phyloP scores from a whole-genome alignment of 30 jellyfish, hydroid and myxozoan genomes.

The Hydractinia echinata region DNA sequence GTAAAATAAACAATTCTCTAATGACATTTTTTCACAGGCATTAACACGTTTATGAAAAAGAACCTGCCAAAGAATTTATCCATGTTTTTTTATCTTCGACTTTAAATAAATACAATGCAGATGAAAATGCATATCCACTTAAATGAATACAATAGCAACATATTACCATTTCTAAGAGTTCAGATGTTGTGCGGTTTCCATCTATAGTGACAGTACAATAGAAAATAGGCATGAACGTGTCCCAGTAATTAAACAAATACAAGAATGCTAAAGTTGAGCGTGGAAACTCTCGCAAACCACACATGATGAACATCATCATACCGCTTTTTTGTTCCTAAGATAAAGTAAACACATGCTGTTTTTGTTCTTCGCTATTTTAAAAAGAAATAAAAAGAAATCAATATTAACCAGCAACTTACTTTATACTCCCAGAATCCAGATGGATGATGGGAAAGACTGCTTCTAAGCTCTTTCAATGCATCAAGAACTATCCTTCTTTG shows the following conservation, averaged over 20 bases:
- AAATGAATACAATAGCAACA: background rate
- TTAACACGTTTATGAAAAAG: too few relatives aligned
- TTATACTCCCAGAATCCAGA: conserved; percentile 79
- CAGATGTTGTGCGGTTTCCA: background rate
- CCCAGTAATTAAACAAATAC: conserved; percentile 67
- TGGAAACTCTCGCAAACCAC: conserved; percentile 90
- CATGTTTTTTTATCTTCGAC: too few relatives aligned
- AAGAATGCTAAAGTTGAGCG: conserved; percentile 66
- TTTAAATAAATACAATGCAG: too few relatives aligned
- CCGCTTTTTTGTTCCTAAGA: conserved; percentile 78
- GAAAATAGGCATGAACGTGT: conserved; percentile 63
- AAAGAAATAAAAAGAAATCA: background rate
- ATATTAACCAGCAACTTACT: conserved; percentile 39
- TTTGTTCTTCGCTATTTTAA: background rate
- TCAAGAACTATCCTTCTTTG: conserved; percentile 65
- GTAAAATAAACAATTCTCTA: too few relatives aligned
- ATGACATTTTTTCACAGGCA: too few relatives aligned
- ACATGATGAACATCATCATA: conserved; percentile 63
- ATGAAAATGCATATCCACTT: too few relatives aligned
- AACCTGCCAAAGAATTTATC: too few relatives aligned
- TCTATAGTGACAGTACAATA: conserved; percentile 25
- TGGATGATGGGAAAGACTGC: conserved; percentile 30
- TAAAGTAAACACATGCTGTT: background rate
- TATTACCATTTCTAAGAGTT: conserved; percentile 10
- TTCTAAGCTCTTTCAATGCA: conserved; percentile 32